Evolutionary conservation across 2,888 invertebrate genomes (phyloP).

Genomic region (Dexiosoma caninum): DNA sequence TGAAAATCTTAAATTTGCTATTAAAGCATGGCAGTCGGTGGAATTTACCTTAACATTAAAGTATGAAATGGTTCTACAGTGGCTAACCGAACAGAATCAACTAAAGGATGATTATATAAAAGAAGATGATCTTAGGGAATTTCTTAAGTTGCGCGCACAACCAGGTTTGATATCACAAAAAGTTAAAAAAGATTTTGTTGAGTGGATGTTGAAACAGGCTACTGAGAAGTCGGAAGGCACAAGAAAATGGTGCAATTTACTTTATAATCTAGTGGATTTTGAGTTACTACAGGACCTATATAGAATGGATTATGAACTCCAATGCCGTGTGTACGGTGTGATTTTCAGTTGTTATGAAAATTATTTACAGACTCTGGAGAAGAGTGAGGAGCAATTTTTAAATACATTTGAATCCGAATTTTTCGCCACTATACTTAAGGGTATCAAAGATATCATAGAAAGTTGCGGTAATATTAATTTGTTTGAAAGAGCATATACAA

Average conservation of each 20-base stretch:
- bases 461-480: slow-evolving; percentile 64
- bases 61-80: slow-evolving; percentile 73
- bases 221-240: slow-evolving; percentile 9
- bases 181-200: slow-evolving; percentile 68
- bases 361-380: slow-evolving; percentile 59
- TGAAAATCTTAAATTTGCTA: slow-evolving; percentile 72
- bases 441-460: slow-evolving; percentile 68
- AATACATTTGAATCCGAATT: slow-evolving; percentile 69
- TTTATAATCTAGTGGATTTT: slow-evolving; percentile 67
- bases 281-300: slow-evolving; percentile 72
- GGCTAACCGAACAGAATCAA: slow-evolving; percentile 68
- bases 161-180: slow-evolving; percentile 70
- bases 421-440: slow-evolving; percentile 65
- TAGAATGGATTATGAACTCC: slow-evolving; percentile 67
- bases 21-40: slow-evolving; percentile 75
- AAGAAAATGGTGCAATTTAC: slow-evolving; percentile 63
- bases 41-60: slow-evolving; percentile 73
- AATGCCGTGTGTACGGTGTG: slow-evolving; percentile 66
- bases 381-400: slow-evolving; percentile 26
- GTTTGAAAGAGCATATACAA: slow-evolving; percentile 65
- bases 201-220: slow-evolving; percentile 61
- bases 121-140: slow-evolving; percentile 63
- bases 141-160: slow-evolving; percentile 70
- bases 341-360: slow-evolving; percentile 69
- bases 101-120: slow-evolving; percentile 62